Base-by-base conservation (phyloP, 2,888 invertebrate genomes). In the Polyommatus iphigenia region DNA sequence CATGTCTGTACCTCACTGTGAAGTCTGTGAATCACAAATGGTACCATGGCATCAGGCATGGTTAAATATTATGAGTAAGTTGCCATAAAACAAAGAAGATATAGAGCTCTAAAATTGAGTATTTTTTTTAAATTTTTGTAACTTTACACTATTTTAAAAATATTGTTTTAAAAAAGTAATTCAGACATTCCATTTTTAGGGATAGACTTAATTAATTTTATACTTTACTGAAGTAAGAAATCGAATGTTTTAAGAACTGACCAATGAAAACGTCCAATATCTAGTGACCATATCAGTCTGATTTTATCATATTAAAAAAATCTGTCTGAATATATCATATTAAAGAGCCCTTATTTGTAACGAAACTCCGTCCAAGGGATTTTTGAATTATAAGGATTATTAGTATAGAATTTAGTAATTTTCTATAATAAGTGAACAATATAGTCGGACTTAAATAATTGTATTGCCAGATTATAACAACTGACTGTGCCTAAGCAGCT, bases 331-430 rank as follows among this genome's bases (percentile, higher is more conserved):
- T 77, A 71, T 57, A 67, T 77, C 71, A 20, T 78, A 79, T 24
- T 24, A 76, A 80, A 80, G 81, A 80, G 88, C 88, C 88, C 88
- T 88, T 87, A 87, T 88, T 85, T 85, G 85, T 86, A 83, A 81
- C 80, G 80, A 81, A 79, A 80, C 80, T 84, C 84, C 85, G 84
- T 84, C 83, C 84, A 82, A 81, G 80, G 46, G 80, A 78, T 79
- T 83, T 79, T 24, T 79, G 78, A 57, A 54, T 41, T 54, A 72
- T 79, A 50, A 77, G 67, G 13, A 57, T 76, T 59, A 62, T 62
- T 76, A 62, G 59, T 76, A 13, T 62, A 75, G 29, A 54, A 15
- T 75, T n/a, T 46, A 75, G 24, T 67, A 67, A 24, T 67, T 67
- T 67, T 15, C 13, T 67, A 67, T 67, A 29, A 67, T 7, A 29